Evolutionary conservation across 1,140 invertebrate species (phyloP).

Genomic region (Pinna nobilis): DNA sequence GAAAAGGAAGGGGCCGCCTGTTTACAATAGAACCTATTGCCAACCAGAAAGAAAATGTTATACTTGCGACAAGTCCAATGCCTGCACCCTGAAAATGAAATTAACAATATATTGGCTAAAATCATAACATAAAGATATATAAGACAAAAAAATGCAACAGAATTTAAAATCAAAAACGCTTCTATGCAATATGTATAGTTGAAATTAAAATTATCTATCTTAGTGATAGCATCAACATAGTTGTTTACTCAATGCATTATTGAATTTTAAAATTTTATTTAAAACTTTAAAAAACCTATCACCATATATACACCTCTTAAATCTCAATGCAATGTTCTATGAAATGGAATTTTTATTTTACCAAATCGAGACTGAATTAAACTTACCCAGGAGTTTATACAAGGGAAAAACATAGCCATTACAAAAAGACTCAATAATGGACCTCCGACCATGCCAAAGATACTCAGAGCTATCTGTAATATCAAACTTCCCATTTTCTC

Average conservation of each 20-base stretch:
- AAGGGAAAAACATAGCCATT: conserved; percentile 66
- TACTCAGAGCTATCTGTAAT: conserved; percentile 65
- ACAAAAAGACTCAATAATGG: conserved; percentile 63
- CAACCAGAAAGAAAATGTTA: conserved; percentile 58
- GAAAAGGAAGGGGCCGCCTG: conserved; percentile 14
- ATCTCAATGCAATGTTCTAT: too few species aligned
- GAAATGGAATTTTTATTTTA: too few species aligned
- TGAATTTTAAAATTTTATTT: too few species aligned
- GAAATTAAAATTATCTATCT: too few species aligned
- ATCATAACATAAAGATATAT: neutral
- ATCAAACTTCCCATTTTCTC: conserved; percentile 57
- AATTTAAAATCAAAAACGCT: too few species aligned
- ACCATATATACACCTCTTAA: too few species aligned
- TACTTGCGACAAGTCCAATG: conserved; percentile 52
- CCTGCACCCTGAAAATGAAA: conserved; percentile 59
- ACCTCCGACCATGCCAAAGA: conserved; percentile 71
- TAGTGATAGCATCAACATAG: too few species aligned
- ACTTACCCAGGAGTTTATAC: conserved; percentile 67
- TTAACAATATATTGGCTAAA: neutral
- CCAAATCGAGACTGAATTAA: too few species aligned
- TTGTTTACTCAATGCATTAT: too few species aligned
- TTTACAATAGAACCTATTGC: conserved; percentile 59
- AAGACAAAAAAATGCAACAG: neutral
- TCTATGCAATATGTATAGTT: too few species aligned
- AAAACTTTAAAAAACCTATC: too few species aligned